Conservation (phyloP, 2,113 vertebrate species). For the Indicator maculatus region DNA sequence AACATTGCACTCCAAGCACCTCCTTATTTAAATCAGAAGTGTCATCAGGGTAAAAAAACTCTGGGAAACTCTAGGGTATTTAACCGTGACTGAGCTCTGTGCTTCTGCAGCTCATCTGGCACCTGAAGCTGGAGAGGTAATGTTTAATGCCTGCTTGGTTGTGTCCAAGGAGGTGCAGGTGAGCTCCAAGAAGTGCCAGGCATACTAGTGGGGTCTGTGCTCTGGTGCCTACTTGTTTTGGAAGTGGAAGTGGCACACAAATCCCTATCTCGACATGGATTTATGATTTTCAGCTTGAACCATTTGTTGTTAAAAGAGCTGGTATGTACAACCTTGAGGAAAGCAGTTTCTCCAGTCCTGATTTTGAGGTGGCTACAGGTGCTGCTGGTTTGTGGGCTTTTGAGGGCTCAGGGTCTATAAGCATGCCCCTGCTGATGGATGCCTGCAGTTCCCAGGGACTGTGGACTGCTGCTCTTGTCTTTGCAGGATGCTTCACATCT, state of each 20-base stretch:
- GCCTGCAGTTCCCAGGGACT: not conserved
- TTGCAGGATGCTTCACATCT: rapidly evolving
- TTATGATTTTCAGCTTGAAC: not conserved
- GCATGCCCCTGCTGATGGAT: rapidly evolving
- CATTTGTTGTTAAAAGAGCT: not conserved
- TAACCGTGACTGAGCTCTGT: rapidly evolving
- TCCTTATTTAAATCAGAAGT: not conserved
- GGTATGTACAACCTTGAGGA: rapidly evolving
- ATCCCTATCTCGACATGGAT: rapidly evolving
- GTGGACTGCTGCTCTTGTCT: not conserved
- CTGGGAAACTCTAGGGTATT: not conserved
- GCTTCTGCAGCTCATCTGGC: not conserved
- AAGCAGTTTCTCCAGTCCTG: not conserved
- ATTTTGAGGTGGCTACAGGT: too few species aligned
- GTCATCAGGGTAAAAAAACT: not conserved
- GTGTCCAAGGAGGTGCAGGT: not conserved
- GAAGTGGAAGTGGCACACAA: rapidly evolving
- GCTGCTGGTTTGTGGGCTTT: not conserved
- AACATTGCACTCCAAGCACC: not conserved
- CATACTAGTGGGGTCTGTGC: not conserved
- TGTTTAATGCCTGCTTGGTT: not conserved
- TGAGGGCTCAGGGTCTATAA: rapidly evolving
- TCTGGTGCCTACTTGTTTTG: not conserved
- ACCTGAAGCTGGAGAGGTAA: not conserved
- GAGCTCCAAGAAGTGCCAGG: not conserved